These are phyloP conservation scores for Masticophis lateralis DNA, from an alignment of 2,797 vertebrate genomes.

Conservation along the genomic window DNA sequence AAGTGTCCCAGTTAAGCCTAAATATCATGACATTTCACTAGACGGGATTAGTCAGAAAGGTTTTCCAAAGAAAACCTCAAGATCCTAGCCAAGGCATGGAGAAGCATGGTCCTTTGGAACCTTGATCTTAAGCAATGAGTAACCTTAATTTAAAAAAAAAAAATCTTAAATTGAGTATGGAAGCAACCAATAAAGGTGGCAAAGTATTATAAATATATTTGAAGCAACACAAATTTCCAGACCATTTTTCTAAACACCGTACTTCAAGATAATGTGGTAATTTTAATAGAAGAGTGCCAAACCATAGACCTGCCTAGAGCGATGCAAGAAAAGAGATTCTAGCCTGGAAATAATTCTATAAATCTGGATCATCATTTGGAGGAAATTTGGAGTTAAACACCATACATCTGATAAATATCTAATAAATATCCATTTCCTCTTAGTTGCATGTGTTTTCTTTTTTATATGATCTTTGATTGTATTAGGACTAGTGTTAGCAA, in stretches of 20 bases:
- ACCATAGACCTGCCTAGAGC: not conserved
- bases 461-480: not conserved
- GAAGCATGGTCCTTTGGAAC: not conserved
- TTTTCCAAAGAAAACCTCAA: not conserved
- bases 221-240: not conserved
- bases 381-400: not conserved
- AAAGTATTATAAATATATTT: not conserved
- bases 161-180: not conserved
- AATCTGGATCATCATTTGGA: not conserved
- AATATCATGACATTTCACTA: not conserved
- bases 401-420: not conserved
- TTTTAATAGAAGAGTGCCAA: not conserved
- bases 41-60: not conserved
- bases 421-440: not conserved
- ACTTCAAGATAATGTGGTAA: not conserved
- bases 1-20: not conserved
- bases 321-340: not conserved
- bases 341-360: not conserved
- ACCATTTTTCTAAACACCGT: not conserved
- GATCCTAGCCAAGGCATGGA: not conserved
- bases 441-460: not conserved
- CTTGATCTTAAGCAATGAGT: not conserved
- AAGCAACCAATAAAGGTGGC: not conserved
- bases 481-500: no score
- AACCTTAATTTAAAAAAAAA: not conserved